Conservation (phyloP, 1,140 invertebrate species). For the Araneus ventricosus region DNA sequence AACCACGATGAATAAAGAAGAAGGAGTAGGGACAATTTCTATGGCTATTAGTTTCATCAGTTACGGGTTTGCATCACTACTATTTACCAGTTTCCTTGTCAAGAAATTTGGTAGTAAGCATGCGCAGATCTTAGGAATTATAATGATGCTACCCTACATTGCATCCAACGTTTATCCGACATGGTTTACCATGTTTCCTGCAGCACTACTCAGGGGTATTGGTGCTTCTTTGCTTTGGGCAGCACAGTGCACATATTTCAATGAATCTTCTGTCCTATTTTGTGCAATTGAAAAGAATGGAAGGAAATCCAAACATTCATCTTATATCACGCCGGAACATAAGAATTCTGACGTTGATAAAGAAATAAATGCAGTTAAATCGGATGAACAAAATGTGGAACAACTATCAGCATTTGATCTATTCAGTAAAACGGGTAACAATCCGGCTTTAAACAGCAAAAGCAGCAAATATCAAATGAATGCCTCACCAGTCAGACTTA, state of each 20-base stretch:
- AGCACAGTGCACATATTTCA: constrained; percentile 53
- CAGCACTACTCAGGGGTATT: neutral
- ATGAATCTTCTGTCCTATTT: constrained; percentile 24
- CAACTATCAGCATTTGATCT: too few species aligned
- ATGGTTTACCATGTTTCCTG: constrained; percentile 31
- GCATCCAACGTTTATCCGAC: constrained; percentile 37
- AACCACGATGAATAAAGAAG: constrained; percentile 26
- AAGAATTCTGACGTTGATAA: too few species aligned
- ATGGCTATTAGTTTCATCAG: neutral
- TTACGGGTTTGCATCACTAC: neutral
- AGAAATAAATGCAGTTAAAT: too few species aligned
- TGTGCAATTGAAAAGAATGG: neutral
- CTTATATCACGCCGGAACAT: too few species aligned
- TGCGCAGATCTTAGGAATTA: neutral
- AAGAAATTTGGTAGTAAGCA: constrained; percentile 45
- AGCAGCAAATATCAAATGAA: too few species aligned
- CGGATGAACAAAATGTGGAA: too few species aligned
- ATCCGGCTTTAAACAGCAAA: too few species aligned
- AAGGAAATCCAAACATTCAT: neutral
- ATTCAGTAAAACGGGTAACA: too few species aligned
- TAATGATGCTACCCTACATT: neutral
- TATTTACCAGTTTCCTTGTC: constrained; percentile 31
- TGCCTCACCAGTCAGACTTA: too few species aligned
- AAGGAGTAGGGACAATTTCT: neutral
- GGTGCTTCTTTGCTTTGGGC: constrained; percentile 42